Percentiles rank a stretch among this genome's conserved stretches.
phyloP scores from a whole-genome alignment of 2,888 invertebrate genomes.

The Cordilura impudica region DNA sequence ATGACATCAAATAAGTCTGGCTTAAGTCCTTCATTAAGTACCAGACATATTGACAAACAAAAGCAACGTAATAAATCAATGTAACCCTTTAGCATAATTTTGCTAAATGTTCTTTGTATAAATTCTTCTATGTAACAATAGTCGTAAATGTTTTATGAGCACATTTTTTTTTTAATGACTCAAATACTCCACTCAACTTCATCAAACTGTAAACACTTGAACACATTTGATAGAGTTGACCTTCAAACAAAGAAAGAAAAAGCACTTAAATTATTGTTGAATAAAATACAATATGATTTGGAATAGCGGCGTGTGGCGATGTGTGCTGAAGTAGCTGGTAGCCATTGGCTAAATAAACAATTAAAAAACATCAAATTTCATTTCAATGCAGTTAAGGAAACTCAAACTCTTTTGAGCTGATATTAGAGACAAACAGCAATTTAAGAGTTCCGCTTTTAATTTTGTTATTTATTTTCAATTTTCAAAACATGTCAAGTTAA shows the following conservation, averaged over 20 bases:
- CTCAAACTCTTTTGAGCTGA: constrained; percentile 16
- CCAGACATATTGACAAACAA: not conserved
- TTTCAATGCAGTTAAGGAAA: constrained; percentile 6
- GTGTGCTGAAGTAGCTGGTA: not conserved
- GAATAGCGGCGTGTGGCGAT: not conserved
- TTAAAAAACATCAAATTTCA: constrained; percentile 25
- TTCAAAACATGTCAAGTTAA: constrained; percentile 42
- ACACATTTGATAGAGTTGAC: constrained; percentile 49
- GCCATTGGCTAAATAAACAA: constrained; percentile 39
- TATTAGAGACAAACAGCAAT: constrained; percentile 14
- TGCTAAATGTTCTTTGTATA: not conserved
- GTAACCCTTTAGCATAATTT: too few species aligned
- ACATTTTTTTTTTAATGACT: constrained; percentile 30
- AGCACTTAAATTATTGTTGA: constrained; percentile 39
- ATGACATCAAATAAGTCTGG: not conserved
- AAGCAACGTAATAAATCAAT: not conserved
- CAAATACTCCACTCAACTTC: constrained; percentile 17
- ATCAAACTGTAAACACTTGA: constrained; percentile 21
- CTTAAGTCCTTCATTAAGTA: not conserved
- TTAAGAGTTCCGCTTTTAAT: constrained; percentile 55
- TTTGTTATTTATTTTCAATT: constrained; percentile 2
- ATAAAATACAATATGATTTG: constrained; percentile 3
- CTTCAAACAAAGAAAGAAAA: constrained; percentile 47
- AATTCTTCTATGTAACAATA: not conserved
- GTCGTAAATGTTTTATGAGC: constrained; percentile 16